Percentiles rank a stretch among this genome's conserved stretches.
Conservation (phyloP, 2,113 vertebrate species). For the Marmota monax region DNA sequence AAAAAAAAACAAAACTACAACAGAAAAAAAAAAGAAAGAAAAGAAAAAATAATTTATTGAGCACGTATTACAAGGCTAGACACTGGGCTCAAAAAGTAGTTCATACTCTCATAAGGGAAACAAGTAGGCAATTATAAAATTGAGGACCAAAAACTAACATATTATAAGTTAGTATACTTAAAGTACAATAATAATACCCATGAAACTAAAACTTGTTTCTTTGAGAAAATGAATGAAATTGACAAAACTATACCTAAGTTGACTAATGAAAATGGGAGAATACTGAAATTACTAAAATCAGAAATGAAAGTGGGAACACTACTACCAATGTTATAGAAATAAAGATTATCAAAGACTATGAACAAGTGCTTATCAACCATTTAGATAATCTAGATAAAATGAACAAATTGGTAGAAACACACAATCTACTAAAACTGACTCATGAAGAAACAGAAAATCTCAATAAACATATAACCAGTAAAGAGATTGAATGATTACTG, state of each 20-base stretch:
- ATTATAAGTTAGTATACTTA: neutral
- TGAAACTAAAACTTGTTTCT: no score
- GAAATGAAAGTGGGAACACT: neutral
- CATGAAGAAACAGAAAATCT: neutral
- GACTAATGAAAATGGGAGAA: neutral
- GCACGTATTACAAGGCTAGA: neutral
- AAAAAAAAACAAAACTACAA: no score
- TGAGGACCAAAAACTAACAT: neutral
- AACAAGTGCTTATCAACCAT: neutral
- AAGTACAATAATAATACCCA: slow-evolving; percentile 6
- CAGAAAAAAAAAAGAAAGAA: no score
- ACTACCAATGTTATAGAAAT: neutral
- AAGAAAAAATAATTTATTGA: neutral
- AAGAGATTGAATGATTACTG: neutral
- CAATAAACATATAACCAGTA: neutral
- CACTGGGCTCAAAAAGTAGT: slow-evolving; percentile 43
- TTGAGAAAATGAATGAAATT: neutral
- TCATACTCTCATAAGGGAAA: neutral
- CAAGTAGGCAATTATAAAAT: neutral
- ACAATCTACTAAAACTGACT: neutral
- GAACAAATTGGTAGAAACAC: neutral
- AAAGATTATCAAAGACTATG: neutral
- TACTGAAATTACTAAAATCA: neutral
- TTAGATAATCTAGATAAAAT: slow-evolving; percentile 23
- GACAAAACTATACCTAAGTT: neutral